Evolutionary conservation across 2,888 invertebrate species (phyloP).

Genomic region (Drosophila infuscata): DNA sequence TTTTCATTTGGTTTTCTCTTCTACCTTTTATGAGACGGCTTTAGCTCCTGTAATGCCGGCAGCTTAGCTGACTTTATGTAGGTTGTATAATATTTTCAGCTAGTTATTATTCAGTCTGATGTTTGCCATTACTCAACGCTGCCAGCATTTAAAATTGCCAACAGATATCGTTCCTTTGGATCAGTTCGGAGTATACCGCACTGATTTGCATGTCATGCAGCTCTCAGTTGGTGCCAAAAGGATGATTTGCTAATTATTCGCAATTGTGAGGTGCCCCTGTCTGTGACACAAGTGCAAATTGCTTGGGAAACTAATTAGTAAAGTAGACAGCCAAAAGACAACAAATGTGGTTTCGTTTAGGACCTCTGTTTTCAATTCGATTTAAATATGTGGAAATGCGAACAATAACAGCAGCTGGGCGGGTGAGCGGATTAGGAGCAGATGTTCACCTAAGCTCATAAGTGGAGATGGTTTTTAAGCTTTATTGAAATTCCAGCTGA

Average conservation of each 20-base stretch:
- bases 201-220: conserved; percentile 27
- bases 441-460: conserved; percentile 12
- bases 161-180: background rate
- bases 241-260: conserved; percentile 43
- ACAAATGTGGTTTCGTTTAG: conserved; percentile 28
- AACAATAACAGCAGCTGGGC: conserved; percentile 14
- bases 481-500: conserved; percentile 49
- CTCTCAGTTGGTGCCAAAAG: background rate
- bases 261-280: background rate
- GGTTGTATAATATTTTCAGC: conserved; percentile 48
- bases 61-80: conserved; percentile 32
- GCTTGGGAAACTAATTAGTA: conserved; percentile 52
- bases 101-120: conserved; percentile 55
- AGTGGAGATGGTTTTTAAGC: conserved; percentile 21
- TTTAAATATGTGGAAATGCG: conserved; percentile 28
- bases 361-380: conserved; percentile 17
- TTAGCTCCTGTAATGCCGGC: conserved; percentile 34
- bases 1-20: conserved; percentile 19
- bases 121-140: conserved; percentile 35
- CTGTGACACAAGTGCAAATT: conserved; percentile 16
- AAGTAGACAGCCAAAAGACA: conserved; percentile 43
- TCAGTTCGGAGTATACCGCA: background rate
- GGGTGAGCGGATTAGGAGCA: conserved; percentile 1
- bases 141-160: conserved; percentile 5
- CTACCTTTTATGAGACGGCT: conserved; percentile 7